Base-by-base conservation (phyloP, 1,140 invertebrate genomes). In the Plutomurus gul region DNA sequence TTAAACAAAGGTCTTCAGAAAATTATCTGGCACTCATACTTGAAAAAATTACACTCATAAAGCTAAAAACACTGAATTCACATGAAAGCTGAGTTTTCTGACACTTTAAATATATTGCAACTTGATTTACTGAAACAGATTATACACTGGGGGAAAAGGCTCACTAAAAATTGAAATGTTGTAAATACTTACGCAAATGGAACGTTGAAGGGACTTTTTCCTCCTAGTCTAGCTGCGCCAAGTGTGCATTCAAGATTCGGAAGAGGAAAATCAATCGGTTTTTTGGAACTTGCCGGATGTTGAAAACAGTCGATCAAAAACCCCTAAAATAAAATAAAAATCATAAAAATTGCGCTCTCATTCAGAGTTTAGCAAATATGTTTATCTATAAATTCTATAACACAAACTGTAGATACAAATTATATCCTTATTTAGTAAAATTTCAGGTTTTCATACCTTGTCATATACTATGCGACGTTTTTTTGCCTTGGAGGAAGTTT, bases 221-320 rank as follows among this genome's bases (percentile, higher is more conserved):
- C n/a, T n/a, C n/a, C 40, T 30, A 79, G 18, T 70, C 77, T 72
- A 40, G 71, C 46, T 39, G 51, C 4, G 46, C 16, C 47, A 6
- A 82, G 40, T 10, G 72, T 80, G 22, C 76, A 79, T 25, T 79
- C 78, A 7, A 82, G 39, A 20, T 82, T 49, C 13, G 72, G 79
- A 37, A 76, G 43, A 11, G 77, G 77, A 39, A 78, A 71, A n/a
- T 73, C 71, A 5, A 16, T 22, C 8, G 82, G 82, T 27, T 81
- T 81, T 30, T 46, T 33, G 10, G 49, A 47, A 30, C 79, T 78
- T 25, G 71, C 82, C 16, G 82, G 79, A 33, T 76, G 51, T 16
- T 74, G 76, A 47, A 81, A 82, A 70, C 82, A 82, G 27, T 80
- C 70, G 40, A 82, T 39, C 4, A 82, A 27, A 60, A 82, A 82